These are phyloP conservation scores for Anorthoa munda DNA, from an alignment of 2,888 invertebrate species.

Conservation along the genomic window DNA sequence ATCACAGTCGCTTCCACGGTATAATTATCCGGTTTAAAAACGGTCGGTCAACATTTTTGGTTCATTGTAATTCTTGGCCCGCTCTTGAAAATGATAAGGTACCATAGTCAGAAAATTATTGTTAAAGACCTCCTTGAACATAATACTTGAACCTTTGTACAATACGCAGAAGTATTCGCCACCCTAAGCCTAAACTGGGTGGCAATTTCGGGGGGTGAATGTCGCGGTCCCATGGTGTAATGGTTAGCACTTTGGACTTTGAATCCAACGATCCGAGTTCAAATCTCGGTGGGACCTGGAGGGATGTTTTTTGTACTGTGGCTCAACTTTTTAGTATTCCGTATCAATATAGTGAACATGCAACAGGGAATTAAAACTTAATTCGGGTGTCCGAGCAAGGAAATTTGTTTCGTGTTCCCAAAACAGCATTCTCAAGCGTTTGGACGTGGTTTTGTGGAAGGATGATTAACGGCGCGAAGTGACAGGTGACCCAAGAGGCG, in stretches of 20 bases:
- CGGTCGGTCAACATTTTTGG: constrained; percentile 74
- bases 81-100: constrained; percentile 52
- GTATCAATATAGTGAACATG: neutral
- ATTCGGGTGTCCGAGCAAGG: constrained; percentile 20
- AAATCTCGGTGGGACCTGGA: constrained; percentile 86
- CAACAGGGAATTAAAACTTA: constrained; percentile 32
- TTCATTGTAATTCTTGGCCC: constrained; percentile 73
- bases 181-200: neutral
- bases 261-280: constrained; percentile 88
- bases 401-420: constrained; percentile 49
- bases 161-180: neutral
- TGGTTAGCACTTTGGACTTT: constrained; percentile 89
- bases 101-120: constrained; percentile 30
- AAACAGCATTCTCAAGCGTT: constrained; percentile 72
- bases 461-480: constrained; percentile 78
- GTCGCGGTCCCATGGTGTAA: constrained; percentile 63
- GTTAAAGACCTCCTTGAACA: constrained; percentile 9
- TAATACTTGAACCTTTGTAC: neutral
- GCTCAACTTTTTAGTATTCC: constrained; percentile 17
- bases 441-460: constrained; percentile 73
- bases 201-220: constrained; percentile 2
- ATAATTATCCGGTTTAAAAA: constrained; percentile 80
- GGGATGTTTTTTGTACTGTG: constrained; percentile 21
- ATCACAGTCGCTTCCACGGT: constrained; percentile 74
- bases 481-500: constrained; percentile 74